Evolutionary conservation across 2,113 vertebrate genomes (phyloP), one percentile per base, ranked within the genome.

Genomic region (Bufo gargarizans): DNA sequence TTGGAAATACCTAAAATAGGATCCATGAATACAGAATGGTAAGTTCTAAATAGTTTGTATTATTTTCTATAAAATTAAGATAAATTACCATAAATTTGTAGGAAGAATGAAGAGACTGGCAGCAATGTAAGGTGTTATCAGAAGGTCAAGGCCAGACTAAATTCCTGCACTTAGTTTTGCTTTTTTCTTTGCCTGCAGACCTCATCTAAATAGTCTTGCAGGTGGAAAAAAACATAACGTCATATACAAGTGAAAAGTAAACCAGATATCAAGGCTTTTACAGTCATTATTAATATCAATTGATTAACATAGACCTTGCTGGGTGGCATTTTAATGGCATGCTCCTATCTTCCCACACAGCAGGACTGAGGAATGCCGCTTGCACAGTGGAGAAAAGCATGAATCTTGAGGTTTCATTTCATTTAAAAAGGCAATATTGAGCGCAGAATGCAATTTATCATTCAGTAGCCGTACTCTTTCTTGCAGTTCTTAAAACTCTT

Each of bases 311-410:
- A 47, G 19, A 47, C 14, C 50, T 50, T 65, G 22, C 85, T 50
- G 56, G n/a, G 22, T 61, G 74, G 53, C 13, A 77, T 77, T 49
- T 77, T 86, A 45, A 19, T 86, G 33, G 1, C 7, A 49, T 47
- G 22, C 6, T 43, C n/a, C 12, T 76, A 56, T 74, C 55, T 74
- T 74, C 33, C 33, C 8, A 61, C 58, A 10, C 59, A n/a, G 22
- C 61, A 33, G 74, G n/a, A 50, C 33, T 12, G 33, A 69, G 55
- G 22, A 45, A 71, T 80, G 61, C 47, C 49, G 33, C 49, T 86
- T 43, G 92, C 90, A 94, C 92, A 94, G 90, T 74, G 93, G 82
- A 94, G 63, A 88, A 88, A 89, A 93, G 89, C 89, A 90, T 87
- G 87, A 92, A 89, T 81, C 91, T 91, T 92, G 89, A 90, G 82